Evolutionary conservation across 2,888 invertebrate genomes (phyloP), one percentile per base, ranked within the genome.

Genomic region (Cancer borealis): DNA sequence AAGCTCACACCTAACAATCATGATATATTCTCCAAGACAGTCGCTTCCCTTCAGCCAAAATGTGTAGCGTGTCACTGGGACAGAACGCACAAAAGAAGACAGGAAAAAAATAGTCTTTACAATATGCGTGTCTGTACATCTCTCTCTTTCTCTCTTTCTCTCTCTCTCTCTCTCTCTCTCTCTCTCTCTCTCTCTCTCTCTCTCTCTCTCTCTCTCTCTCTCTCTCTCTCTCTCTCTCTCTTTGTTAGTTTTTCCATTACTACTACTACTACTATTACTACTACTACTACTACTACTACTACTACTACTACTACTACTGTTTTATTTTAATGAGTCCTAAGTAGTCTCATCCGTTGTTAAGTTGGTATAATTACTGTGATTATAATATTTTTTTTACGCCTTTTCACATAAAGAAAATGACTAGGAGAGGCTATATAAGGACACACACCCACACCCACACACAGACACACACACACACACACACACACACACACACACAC

Each of bases 131-230:
- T 26, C 26, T 73, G 10, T 26, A 10, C n/a, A 10, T 73, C 73
- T 73, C 73, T 73, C 73, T 73, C 73, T 73, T 26, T 73, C 73
- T 73, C n/a, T n/a, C 73, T 73, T 26, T 73, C 73, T 73, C 26
- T n/a, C n/a, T 73, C 66, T 73, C 66, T 73, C 66, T 73, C 66
- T 73, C 66, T 73, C 21, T n/a, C 66, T n/a, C 21, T 73, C 66
- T n/a, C n/a, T n/a, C n/a, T 73, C 21, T 73, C n/a, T 73, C 66
- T n/a, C 66, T 73, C 66, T 73, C n/a, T 21, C 66, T n/a, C 66
- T 73, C 60, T 66, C 60, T 73, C 66, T 73, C 66, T 73, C 66
- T 73, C 21, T n/a, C 66, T n/a, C 21, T 73, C 66, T n/a, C n/a
- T n/a, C n/a, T 73, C 21, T 73, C n/a, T 73, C 66, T n/a, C 66